Base-by-base conservation (phyloP, 2,113 vertebrate species). In the Onychorhynchus coronatus region DNA sequence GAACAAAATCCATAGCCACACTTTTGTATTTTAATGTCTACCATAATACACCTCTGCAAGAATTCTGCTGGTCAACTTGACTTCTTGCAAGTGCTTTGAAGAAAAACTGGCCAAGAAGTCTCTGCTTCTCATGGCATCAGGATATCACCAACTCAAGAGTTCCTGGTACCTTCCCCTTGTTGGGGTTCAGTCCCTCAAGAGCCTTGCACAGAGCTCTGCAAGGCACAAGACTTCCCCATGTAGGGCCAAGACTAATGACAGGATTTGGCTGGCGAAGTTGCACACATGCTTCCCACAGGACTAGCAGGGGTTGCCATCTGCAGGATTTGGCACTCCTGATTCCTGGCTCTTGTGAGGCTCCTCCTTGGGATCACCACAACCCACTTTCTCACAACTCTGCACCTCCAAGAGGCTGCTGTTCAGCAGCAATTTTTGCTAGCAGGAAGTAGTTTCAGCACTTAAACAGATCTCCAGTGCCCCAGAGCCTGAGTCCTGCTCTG, bases 101-200 rank as follows among this genome's bases (percentile, higher is more conserved):
- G 19, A 25, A 66, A 70, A 92, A 80, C 58, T 41, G 23, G 4
- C 19, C 24, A 52, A 80, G 39, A 80, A 46, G 19, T 28, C 20
- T 88, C 49, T 47, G 21, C 30, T 82, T 59, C 39, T 63, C 4
- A 2, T 0, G 0, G 50, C 33, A 82, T 47, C 41, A 41, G 35
- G n/a, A 18, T 42, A 55, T 27, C 37, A 67, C 11, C 46, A 55
- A 13, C 20, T 1, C 1, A 22, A 28, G 28, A 73, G 42, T 37
- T 8, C 3, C 14, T 55, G 9, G 31, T 71, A 24, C 12, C 33
- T 24, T 14, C 6, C 5, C 19, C 2, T 2, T 37, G 9, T 2
- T 11, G 8, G 28, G 10, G 23, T 17, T 67, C 6, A 0, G 52
- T 30, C 73, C 49, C 28, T 80, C 1, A 2, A 68, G 58, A 2